Evolutionary conservation across 2,797 vertebrate species (phyloP), one percentile per base, ranked within the genome.

Genomic region (Semotilus atromaculatus): DNA sequence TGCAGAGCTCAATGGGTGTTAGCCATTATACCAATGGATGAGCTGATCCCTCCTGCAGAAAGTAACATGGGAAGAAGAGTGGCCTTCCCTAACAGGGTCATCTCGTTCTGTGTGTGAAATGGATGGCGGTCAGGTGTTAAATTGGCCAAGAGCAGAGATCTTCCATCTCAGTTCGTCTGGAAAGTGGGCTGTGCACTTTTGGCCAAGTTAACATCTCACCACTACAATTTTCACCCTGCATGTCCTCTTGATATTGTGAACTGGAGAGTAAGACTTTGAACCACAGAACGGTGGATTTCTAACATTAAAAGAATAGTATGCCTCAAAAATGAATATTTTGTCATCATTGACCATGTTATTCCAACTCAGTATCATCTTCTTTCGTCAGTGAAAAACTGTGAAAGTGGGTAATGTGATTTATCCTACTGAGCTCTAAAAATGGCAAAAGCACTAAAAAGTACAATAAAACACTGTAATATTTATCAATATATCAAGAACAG

Each of bases 51-150:
- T 58, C 87, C 79, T 70, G 72, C 80, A 40, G 51, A 62, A 64
- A 74, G 67, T 31, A 66, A 76, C 55, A 77, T 29, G 80, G 71
- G 29, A 40, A 62, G 16, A 81, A 85, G 40, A 68, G 66, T 60
- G 58, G 78, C 84, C 53, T 81, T 87, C 51, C 83, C 83, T 89
- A 91, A 89, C 84, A 48, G 90, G 85, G 84, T 38, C 80, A 79
- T 53, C 40, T 58, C 81, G 31, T 73, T 31, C 64, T 81, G 72
- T 71, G 26, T 70, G 78, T 43, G 40, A 82, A 87, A 87, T 70
- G 72, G 60, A 68, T 84, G 77, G 38, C 51, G 64, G 10, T 78
- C 79, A 84, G 68, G 76, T 80, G 26, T 66, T 78, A 73, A 74
- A 82, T 85, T 85, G 76, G 55, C 66, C 16, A 1, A 38, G 23